A percentile compares a stretch with the other conserved stretches of the same genome.
phyloP scores from a whole-genome alignment of 1,140 invertebrate genomes.

The Holotrichia oblita region DNA sequence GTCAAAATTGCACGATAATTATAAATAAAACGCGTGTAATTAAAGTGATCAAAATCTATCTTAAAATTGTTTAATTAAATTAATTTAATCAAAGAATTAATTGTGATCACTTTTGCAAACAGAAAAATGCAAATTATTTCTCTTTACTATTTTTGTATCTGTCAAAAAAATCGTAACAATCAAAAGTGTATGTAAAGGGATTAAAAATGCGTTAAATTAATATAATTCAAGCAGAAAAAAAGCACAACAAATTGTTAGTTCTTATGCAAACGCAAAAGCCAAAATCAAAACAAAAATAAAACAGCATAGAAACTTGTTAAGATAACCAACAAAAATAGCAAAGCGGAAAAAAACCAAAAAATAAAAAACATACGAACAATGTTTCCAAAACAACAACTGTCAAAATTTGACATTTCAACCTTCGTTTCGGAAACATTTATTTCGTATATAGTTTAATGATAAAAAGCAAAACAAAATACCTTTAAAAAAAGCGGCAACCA shows the following conservation, averaged over 20 bases:
- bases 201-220: neutral
- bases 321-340: constrained; percentile 42
- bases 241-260: constrained; percentile 2
- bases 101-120: too few species aligned
- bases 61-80: too few species aligned
- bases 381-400: neutral
- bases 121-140: neutral
- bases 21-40: neutral
- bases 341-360: constrained; percentile 39
- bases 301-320: constrained; percentile 9
- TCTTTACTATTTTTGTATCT: neutral
- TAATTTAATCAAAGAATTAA: too few species aligned
- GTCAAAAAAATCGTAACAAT: neutral
- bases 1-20: too few species aligned
- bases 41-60: neutral
- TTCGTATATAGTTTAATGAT: neutral
- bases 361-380: neutral
- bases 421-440: neutral
- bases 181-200: neutral
- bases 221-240: neutral
- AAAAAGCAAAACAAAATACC: constrained; percentile 51
- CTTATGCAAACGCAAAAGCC: neutral
- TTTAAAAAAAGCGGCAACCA: constrained; percentile 27
- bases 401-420: neutral
- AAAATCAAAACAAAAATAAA: neutral